Percentiles rank a stretch among this genome's conserved stretches.
These are phyloP conservation scores for Drosophila nikananu DNA, from an alignment of 1,140 invertebrate species.

Conservation along the genomic window DNA sequence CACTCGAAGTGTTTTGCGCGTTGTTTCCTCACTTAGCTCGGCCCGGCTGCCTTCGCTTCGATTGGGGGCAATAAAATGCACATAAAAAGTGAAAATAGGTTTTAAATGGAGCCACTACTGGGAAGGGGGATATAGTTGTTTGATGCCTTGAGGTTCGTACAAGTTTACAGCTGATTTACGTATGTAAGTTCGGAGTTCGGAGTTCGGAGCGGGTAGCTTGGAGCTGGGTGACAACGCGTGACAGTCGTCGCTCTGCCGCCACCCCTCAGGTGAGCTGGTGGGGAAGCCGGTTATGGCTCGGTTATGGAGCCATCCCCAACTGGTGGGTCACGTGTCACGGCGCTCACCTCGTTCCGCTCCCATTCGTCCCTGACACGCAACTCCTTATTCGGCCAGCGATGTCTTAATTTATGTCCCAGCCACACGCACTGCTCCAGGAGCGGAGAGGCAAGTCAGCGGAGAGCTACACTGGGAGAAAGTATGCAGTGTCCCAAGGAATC, in stretches of 20 bases:
- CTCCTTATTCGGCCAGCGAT: constrained; percentile 25
- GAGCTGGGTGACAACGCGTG: constrained; percentile 60
- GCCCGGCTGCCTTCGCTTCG: constrained; percentile 12
- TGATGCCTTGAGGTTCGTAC: background rate
- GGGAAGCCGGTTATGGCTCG: background rate
- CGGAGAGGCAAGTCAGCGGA: background rate
- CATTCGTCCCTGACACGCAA: constrained; percentile 58
- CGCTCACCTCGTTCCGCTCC: constrained; percentile 23
- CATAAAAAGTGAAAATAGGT: constrained; percentile 43
- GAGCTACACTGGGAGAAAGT: constrained; percentile 5
- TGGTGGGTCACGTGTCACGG: constrained; percentile 68
- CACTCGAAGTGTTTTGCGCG: constrained; percentile 4
- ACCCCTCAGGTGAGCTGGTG: constrained; percentile 3
- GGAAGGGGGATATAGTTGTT: background rate
- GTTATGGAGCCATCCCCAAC: constrained; percentile 13
- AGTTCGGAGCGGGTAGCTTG: too few relatives aligned
- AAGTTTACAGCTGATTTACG: constrained; percentile 31
- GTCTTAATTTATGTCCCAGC: constrained; percentile 68
- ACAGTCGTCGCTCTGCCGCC: constrained; percentile 36
- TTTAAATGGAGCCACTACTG: constrained; percentile 12
- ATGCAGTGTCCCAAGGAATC: too few relatives aligned
- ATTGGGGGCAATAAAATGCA: constrained; percentile 31
- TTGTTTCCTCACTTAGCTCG: background rate
- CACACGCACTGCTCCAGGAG: constrained; percentile 49
- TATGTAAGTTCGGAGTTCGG: background rate